Evolutionary conservation across 2,113 vertebrate genomes (phyloP), one percentile per base, ranked within the genome.

Genomic region (Cyprinodon brontotheroides): DNA sequence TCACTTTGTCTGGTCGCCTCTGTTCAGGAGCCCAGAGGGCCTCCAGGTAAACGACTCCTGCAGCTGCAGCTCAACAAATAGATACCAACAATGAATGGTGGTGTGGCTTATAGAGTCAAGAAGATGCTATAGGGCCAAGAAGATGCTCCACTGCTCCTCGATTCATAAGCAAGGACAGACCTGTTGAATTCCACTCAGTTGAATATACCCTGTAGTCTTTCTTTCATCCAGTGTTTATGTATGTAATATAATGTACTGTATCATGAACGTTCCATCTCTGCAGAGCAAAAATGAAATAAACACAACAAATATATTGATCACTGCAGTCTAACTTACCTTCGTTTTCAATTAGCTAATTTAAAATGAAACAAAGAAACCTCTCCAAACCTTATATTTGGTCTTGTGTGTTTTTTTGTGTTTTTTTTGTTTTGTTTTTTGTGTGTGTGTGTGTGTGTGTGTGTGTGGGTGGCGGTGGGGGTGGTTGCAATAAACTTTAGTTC

Each of bases 61-160:
- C 10, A 53, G 71, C 80, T 10, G 64, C 67, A 8, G 78, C 70
- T 41, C 83, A 77, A 83, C 81, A 79, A 70, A 80, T 12, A 38
- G 77, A 81, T 79, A 77, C 4, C 20, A 48, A 53, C 37, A 60
- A 60, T 39, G 75, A 80, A 57, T 63, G 20, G 50, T 71, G 77
- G 36, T 75, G 79, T 37, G 73, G 83, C 59, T 70, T 81, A 87
- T 89, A 68, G 76, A 83, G 86, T 81, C 69, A 50, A n/a, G n/a
- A n/a, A n/a, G n/a, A n/a, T n/a, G n/a, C n/a, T n/a, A n/a, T n/a
- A n/a, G n/a, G 82, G 38, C 75, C 66, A 65, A 77, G 73, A 74
- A 59, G 77, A 70, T 7, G 59, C 83, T 62, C 80, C 68, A 64
- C 48, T 53, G 73, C 65, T 79, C 73, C 60, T 84, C 81, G 17